Percentiles rank a stretch among this genome's conserved stretches.
These are phyloP conservation scores for Ditula angustiorana DNA, from an alignment of 2,888 invertebrate genomes.

Conservation along the genomic window DNA sequence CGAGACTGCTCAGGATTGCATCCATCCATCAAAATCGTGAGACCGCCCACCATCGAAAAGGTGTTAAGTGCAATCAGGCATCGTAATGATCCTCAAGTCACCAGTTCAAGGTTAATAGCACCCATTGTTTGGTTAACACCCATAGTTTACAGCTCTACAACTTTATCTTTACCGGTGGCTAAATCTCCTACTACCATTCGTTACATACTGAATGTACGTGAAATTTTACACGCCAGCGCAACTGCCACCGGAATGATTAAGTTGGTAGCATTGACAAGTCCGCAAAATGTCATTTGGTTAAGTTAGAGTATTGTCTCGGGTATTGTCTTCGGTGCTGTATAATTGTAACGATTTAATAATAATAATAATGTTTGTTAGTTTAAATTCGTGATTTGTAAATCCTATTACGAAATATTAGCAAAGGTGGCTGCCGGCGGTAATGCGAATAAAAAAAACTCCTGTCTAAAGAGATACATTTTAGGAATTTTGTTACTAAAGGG, in stretches of 20 bases:
- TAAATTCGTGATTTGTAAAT: neutral
- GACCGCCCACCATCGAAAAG: neutral
- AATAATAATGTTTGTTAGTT: neutral
- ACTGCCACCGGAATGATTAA: neutral
- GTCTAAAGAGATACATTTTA: no score
- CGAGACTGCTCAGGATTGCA: neutral
- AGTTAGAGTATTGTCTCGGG: neutral
- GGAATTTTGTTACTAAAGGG: no score
- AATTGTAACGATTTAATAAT: neutral
- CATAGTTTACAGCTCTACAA: neutral
- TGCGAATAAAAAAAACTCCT: no score
- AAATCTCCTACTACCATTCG: neutral
- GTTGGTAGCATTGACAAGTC: neutral
- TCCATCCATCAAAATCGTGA: neutral
- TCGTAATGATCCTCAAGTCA: neutral
- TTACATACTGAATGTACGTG: neutral
- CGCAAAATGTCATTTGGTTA: neutral
- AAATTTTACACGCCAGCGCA: neutral
- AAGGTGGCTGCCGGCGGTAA: neutral
- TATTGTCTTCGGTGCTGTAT: neutral
- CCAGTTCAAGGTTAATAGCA: neutral
- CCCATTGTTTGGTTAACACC: neutral
- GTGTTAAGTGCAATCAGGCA: neutral
- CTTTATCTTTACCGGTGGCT: neutral
- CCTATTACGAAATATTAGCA: neutral